These are phyloP conservation scores for Australoheros scitulus DNA, from an alignment of 2,113 vertebrate species.

Conservation along the genomic window DNA sequence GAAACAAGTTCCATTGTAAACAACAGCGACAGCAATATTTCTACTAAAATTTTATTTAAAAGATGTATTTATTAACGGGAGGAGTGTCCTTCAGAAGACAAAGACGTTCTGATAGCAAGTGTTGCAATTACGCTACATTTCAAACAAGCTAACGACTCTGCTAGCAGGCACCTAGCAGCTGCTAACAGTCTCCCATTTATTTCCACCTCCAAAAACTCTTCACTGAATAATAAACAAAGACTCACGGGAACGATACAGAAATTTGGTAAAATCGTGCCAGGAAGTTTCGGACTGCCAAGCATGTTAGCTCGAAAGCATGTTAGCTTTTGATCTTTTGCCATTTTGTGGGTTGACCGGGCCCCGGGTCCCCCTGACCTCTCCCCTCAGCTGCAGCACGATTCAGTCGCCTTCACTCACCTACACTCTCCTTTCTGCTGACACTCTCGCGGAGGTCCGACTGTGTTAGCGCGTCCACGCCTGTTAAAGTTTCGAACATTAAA, in stretches of 20 bases:
- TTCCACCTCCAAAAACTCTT: not conserved
- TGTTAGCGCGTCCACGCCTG: not conserved
- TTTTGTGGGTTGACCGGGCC: not conserved
- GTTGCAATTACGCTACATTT: not conserved
- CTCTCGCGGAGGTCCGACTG: not conserved
- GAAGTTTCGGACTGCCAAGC: not conserved
- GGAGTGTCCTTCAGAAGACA: not conserved
- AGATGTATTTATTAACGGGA: fast-evolving
- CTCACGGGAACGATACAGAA: not conserved
- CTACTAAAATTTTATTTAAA: not conserved
- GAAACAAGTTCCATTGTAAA: too few species aligned
- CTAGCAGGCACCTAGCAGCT: not conserved
- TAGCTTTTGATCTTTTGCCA: not conserved
- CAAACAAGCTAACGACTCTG: not conserved
- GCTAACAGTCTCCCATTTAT: not conserved
- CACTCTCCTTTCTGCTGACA: not conserved
- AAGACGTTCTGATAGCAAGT: not conserved
- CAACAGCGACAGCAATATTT: too few species aligned
- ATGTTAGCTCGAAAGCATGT: too few species aligned
- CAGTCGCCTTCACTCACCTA: not conserved
- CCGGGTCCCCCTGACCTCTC: not conserved
- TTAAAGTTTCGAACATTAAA: slow-evolving; percentile 9
- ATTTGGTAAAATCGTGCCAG: fast-evolving
- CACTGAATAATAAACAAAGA: fast-evolving
- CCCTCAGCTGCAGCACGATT: not conserved